Percentiles rank a stretch among this genome's conserved stretches.
Evolutionary conservation across 2,888 invertebrate species (phyloP).

Genomic region (Cerastoderma edule): DNA sequence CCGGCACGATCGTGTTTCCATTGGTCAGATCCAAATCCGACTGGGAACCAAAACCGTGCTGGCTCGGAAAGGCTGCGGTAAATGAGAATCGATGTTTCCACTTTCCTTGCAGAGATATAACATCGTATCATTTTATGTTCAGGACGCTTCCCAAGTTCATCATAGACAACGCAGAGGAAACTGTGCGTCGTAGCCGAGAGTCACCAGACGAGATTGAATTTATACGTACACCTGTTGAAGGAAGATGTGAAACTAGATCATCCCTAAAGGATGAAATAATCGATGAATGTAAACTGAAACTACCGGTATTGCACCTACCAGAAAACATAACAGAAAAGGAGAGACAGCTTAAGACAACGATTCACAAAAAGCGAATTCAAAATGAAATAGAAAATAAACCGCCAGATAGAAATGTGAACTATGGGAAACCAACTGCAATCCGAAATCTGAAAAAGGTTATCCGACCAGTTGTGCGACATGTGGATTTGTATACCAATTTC

Average conservation of each 20-base stretch:
- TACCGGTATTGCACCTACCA: conserved; percentile 33
- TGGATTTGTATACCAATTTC: conserved; percentile 31
- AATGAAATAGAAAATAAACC: conserved; percentile 60
- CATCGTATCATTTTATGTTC: conserved; percentile 51
- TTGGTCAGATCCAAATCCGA: conserved; percentile 28
- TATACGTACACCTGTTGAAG: background rate
- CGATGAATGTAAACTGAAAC: background rate
- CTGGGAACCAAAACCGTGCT: conserved; percentile 48
- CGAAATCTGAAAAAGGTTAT: conserved; percentile 58
- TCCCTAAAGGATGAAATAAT: background rate
- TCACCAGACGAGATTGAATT: no score
- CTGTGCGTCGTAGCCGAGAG: conserved; percentile 32
- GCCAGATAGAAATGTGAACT: conserved; percentile 58
- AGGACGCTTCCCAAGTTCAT: conserved; percentile 39
- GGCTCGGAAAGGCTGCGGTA: conserved; percentile 30
- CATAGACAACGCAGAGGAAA: conserved; percentile 30
- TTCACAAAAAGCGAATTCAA: conserved; percentile 37
- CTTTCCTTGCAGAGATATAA: conserved; percentile 45
- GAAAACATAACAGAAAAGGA: conserved; percentile 45
- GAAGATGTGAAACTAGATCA: background rate
- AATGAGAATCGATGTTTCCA: conserved; percentile 33
- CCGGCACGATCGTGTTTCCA: conserved; percentile 39
- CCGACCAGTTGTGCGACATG: conserved; percentile 37
- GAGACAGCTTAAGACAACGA: conserved; percentile 41
- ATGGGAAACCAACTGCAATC: conserved; percentile 62